Conservation (phyloP, 2,113 vertebrate genomes). For the Cyanoramphus novaezelandiae region DNA sequence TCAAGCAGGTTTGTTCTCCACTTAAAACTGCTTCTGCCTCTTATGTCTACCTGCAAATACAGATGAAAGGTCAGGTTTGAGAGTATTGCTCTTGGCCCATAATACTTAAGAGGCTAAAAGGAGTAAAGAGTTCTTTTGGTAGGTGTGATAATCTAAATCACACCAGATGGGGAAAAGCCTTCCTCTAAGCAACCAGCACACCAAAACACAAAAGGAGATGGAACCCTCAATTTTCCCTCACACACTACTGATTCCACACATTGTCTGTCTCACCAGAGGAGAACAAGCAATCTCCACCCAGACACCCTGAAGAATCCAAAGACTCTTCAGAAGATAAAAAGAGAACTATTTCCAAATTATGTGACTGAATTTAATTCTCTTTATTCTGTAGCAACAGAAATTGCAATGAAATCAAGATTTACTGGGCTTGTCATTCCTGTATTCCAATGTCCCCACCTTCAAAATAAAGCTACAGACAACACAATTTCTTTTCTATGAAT, state of each 20-base stretch:
- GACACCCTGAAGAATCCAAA: neutral
- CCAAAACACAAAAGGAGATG: neutral
- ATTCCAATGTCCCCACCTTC: neutral
- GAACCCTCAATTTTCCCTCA: neutral
- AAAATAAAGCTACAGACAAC: neutral
- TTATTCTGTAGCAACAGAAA: neutral
- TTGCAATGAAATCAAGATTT: neutral
- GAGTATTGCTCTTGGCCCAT: accelerated
- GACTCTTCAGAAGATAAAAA: neutral
- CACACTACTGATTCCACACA: neutral
- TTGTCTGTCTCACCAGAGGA: neutral
- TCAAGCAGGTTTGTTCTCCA: neutral
- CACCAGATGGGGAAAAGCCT: neutral
- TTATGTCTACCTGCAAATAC: accelerated
- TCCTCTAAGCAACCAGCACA: neutral
- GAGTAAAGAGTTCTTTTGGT: neutral
- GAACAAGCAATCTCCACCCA: neutral
- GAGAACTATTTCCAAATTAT: neutral
- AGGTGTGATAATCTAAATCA: neutral
- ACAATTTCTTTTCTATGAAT: neutral
- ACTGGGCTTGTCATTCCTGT: neutral
- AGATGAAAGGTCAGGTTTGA: neutral
- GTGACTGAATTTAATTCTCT: neutral
- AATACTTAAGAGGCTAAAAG: neutral
- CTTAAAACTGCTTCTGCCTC: neutral